Evolutionary conservation across 2,113 vertebrate genomes (phyloP), one percentile per base, ranked within the genome.

Genomic region (Stigmatopora argus): DNA sequence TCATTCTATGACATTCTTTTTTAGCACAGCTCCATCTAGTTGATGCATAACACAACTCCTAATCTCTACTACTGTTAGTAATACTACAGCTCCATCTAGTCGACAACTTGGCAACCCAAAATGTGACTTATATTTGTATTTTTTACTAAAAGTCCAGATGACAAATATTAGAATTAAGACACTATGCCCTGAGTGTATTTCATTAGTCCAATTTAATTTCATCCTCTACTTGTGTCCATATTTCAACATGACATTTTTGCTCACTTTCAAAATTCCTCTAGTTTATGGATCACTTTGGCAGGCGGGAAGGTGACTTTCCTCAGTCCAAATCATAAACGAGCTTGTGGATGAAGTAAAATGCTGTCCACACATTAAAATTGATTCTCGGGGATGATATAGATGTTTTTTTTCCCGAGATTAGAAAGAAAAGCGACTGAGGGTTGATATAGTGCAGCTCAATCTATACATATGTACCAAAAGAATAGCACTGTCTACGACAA

Each of bases 221-320:
- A 9, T 47, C 21, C 55, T 38, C 35, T 45, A 45, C 63, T 19
- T 35, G 56, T 49, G 31, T 35, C 55, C 26, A 7, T 56, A 56
- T 56, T 34, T 3, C 53, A 56, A 14, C 23, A 31, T 57, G 26
- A 14, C 55, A 41, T 41, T 57, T 7, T 8, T 26, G 26, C 21
- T 44, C 51, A 69, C 38, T 62, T 56, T 61, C 69, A 10, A 41
- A 41, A 41, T 62, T 65, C 78, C 31, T 70, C 35, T 47, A 62
- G 64, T 80, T 85, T 79, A 79, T 77, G 62, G 71, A 82, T 86
- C 73, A 74, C 69, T 85, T 41, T 41, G 38, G 59, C 44, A 38
- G 69, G 64, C 41, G 66, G 52, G 46, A 76, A 85, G 75, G 81
- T 88, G 83, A 84, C 84, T 78, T 86, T 85, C 66, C 57, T 81